These are phyloP conservation scores for Agapornis roseicollis DNA, from an alignment of 2,113 vertebrate species.

Conservation along the genomic window DNA sequence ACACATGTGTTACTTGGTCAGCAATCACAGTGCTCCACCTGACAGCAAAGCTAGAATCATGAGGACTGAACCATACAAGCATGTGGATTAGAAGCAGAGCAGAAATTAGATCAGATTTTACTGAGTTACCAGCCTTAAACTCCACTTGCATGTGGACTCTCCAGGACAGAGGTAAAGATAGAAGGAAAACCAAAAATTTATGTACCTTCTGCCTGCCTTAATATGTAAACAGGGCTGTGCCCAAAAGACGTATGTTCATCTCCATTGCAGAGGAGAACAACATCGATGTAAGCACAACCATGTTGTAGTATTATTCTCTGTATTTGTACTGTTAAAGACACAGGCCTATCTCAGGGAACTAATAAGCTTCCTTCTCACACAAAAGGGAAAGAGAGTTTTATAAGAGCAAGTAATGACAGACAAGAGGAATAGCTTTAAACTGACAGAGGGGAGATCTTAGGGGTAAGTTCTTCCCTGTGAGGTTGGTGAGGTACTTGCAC, in stretches of 20 bases:
- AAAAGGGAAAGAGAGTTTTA: not conserved
- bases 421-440: not conserved
- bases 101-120: not conserved
- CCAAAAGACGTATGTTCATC: not conserved
- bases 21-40: not conserved
- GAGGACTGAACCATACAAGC: not conserved
- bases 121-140: not conserved
- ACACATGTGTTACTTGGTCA: not conserved
- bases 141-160: not conserved
- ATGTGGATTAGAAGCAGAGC: accelerated
- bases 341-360: not conserved
- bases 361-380: not conserved
- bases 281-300: not conserved
- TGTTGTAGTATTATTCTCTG: accelerated
- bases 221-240: not conserved
- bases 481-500: not conserved
- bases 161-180: not conserved
- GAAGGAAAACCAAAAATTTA: not conserved
- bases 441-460: not conserved
- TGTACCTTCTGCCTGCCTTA: not conserved
- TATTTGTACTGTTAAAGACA: not conserved
- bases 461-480: not conserved
- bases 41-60: not conserved
- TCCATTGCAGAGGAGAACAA: not conserved
- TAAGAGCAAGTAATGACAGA: not conserved